phyloP scores from a whole-genome alignment of 2,113 vertebrate genomes.

The Caranx ignobilis region DNA sequence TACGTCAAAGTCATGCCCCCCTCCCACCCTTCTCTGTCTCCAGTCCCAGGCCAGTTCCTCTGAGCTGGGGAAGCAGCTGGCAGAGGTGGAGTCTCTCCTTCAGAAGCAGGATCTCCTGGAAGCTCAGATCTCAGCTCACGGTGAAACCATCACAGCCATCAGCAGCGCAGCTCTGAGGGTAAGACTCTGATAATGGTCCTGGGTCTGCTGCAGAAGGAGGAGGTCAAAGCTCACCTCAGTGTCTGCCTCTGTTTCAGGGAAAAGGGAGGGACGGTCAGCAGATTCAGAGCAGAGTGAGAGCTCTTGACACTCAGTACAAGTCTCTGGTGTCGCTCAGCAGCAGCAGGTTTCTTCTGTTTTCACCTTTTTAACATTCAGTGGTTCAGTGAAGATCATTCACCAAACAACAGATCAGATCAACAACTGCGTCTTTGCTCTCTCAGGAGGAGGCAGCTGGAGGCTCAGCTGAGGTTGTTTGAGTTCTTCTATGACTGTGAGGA shows the following conservation, averaged over 20 bases:
- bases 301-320: constrained; percentile 84
- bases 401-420: background rate
- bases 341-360: constrained; percentile 80
- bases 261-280: constrained; percentile 70
- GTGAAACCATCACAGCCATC: constrained; percentile 82
- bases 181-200: background rate
- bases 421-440: background rate
- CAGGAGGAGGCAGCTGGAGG: constrained; percentile 87
- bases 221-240: background rate
- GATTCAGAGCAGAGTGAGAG: constrained; percentile 84
- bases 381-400: background rate
- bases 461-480: constrained; percentile 84
- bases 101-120: constrained; percentile 90
- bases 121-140: constrained; percentile 85
- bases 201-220: too few relatives aligned
- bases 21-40: background rate
- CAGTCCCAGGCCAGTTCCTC: constrained; percentile 84
- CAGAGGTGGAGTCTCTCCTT: constrained; percentile 87
- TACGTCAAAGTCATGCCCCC: background rate
- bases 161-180: constrained; percentile 73
- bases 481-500: constrained; percentile 90
- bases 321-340: constrained; percentile 85
- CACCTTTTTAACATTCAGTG: background rate
- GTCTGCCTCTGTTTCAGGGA: constrained; percentile 45
- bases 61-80: constrained; percentile 87